Evolutionary conservation across 2,888 invertebrate species (phyloP), one percentile per base, ranked within the genome.

Genomic region (Caenorhabditis macrosperma): DNA sequence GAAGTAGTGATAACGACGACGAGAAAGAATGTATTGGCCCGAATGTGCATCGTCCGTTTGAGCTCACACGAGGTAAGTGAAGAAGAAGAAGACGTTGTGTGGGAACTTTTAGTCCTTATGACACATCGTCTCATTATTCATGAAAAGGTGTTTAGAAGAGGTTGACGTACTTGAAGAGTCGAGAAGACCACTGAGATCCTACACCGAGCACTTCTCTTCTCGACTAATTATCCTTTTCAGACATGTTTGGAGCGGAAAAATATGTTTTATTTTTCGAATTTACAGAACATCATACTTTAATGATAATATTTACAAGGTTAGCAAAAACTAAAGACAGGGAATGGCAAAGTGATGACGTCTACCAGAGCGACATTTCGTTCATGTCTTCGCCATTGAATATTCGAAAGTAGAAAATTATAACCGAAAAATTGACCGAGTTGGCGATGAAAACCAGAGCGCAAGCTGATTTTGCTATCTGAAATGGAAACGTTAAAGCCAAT

Each of bases 331-430:
- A 33, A 41, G n/a, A 64, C 46, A 15, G 20, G 48, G 22, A 15
- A 59, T 50, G 55, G 38, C 46, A 12, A 26, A 54, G 12, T 41
- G 33, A 26, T 22, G 35, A n/a, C n/a, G n/a, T n/a, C 75, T 75
- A 87, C 86, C 86, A 87, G 7, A 87, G 83, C 35, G 86, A 83
- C 85, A 86, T 84, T 44, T 82, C 84, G 59, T 81, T 82, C 80
- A 85, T 77, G 38, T 88, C 87, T 20, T 84, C 84, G 17, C 85
- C 84, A 57, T 84, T 83, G 82, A 89, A 89, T 48, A 87, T 78
- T 10, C 85, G 83, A 76, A 86, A 88, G 59, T 87, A 88, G 38
- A 84, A 82, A 52, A 83, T 67, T 54, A 89, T 83, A 44, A 84
- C 76, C 20, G 78, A 79, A 60, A 89, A 88, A 52, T 82, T 76